Evolutionary conservation across 2,797 vertebrate genomes (phyloP).

Genomic region (Sebastes wilsoni): DNA sequence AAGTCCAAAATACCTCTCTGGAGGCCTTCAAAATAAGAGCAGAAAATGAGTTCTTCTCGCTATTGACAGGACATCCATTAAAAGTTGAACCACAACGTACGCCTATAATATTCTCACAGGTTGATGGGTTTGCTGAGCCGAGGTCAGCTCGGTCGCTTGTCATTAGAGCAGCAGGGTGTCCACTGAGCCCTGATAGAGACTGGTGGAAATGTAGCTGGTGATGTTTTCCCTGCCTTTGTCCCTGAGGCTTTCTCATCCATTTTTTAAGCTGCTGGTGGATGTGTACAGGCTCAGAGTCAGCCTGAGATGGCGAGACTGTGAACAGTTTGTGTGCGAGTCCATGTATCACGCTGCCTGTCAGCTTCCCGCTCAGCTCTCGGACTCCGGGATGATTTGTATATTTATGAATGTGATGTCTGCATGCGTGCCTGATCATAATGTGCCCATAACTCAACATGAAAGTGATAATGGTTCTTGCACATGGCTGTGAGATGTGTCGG

Average conservation of each 20-base stretch:
- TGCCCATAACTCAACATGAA: constrained; percentile 9
- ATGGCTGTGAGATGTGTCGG: constrained; percentile 7
- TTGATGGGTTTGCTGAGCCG: neutral
- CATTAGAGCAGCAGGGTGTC: neutral
- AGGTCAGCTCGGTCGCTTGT: neutral
- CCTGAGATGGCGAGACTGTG: too few relatives aligned
- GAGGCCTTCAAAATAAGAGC: neutral
- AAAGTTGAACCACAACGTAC: neutral
- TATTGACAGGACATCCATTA: neutral
- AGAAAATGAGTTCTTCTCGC: neutral
- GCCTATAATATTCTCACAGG: neutral
- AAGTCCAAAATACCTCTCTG: neutral
- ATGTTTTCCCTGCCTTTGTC: neutral
- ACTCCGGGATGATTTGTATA: neutral
- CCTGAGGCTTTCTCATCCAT: constrained; percentile 10
- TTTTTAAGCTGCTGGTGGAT: neutral
- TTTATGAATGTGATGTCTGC: constrained; percentile 9
- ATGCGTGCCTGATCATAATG: neutral
- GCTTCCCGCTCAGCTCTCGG: neutral
- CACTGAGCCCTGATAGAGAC: neutral
- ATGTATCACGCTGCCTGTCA: neutral
- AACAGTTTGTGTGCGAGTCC: neutral
- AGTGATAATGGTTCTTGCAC: constrained; percentile 46
- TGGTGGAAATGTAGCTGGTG: neutral
- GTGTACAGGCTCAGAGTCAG: neutral